Percentiles rank a stretch among this genome's conserved stretches.
These are phyloP conservation scores for Sceloporus tristichus DNA, from an alignment of 2,113 vertebrate species.

Conservation along the genomic window DNA sequence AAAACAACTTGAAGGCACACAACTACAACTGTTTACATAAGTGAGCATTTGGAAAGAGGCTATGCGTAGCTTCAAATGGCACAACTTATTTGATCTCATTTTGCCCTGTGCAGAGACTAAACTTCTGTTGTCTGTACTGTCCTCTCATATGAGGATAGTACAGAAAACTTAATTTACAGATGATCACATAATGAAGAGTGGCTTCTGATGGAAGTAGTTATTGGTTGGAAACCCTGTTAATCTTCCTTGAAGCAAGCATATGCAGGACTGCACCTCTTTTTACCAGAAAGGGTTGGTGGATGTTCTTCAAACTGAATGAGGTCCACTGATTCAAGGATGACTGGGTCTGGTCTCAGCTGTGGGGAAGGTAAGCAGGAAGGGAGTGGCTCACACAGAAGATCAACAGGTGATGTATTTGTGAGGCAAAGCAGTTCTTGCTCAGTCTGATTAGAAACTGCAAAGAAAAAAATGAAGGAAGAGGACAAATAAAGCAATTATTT, in stretches of 20 bases:
- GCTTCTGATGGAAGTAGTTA: not conserved
- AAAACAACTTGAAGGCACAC: no score
- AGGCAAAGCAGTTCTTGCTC: slow-evolving; percentile 89
- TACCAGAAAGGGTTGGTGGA: slow-evolving; percentile 71
- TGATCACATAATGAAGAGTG: not conserved
- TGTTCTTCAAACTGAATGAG: slow-evolving; percentile 94
- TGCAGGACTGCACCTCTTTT: not conserved
- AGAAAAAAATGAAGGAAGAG: no score
- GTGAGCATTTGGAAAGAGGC: no score
- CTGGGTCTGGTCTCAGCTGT: slow-evolving; percentile 91
- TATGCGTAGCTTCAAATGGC: not conserved
- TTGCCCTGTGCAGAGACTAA: not conserved
- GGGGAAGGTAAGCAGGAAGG: slow-evolving; percentile 95
- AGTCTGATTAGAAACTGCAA: slow-evolving; percentile 72
- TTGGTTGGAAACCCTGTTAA: not conserved
- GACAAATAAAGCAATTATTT: not conserved
- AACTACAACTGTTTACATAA: no score
- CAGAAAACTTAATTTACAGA: no score
- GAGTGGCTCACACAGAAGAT: slow-evolving; percentile 94
- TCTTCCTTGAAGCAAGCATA: no score
- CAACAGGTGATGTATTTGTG: slow-evolving; percentile 82
- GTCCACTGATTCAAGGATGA: slow-evolving; percentile 83
- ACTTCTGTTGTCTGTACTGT: not conserved
- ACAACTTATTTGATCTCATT: not conserved
- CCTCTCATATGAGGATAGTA: not conserved